phyloP scores from a whole-genome alignment of 2,888 invertebrate species.

The Pristionchus exspectatus region DNA sequence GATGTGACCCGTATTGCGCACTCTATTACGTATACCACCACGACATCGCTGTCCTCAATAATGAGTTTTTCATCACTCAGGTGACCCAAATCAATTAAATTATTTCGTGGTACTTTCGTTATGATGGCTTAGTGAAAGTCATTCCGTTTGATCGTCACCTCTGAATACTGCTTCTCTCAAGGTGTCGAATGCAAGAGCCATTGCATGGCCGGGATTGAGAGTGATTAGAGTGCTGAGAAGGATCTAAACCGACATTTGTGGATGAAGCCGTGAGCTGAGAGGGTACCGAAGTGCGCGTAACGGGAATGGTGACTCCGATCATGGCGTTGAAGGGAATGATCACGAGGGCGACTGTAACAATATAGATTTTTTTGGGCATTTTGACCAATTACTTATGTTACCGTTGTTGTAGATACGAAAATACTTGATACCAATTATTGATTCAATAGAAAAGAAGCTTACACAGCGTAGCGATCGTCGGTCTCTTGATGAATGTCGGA shows the following conservation, averaged over 20 bases:
- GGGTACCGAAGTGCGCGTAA: not conserved
- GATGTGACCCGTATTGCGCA: too few species aligned
- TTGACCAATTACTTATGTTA: too few species aligned
- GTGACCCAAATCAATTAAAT: too few species aligned
- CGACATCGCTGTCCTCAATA: too few species aligned
- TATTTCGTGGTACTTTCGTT: not conserved
- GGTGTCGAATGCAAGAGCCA: not conserved
- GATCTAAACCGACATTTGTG: too few species aligned
- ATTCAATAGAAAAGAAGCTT: not conserved
- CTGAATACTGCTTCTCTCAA: not conserved
- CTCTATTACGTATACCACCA: too few species aligned
- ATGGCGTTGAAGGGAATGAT: not conserved
- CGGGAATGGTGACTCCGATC: not conserved
- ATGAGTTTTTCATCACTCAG: not conserved
- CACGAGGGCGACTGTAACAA: not conserved
- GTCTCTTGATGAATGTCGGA: slow-evolving; percentile 5
- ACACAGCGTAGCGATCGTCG: slow-evolving; percentile 32
- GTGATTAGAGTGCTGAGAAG: not conserved
- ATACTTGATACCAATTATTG: too few species aligned
- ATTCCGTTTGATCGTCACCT: not conserved
- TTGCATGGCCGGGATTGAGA: slow-evolving; percentile 46
- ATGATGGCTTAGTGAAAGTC: not conserved
- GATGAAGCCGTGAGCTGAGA: not conserved
- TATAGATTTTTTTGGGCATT: too few species aligned
- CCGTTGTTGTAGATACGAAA: too few species aligned